phyloP scores from a whole-genome alignment of 2,797 vertebrate genomes.

The Lindbergichthys nudifrons region DNA sequence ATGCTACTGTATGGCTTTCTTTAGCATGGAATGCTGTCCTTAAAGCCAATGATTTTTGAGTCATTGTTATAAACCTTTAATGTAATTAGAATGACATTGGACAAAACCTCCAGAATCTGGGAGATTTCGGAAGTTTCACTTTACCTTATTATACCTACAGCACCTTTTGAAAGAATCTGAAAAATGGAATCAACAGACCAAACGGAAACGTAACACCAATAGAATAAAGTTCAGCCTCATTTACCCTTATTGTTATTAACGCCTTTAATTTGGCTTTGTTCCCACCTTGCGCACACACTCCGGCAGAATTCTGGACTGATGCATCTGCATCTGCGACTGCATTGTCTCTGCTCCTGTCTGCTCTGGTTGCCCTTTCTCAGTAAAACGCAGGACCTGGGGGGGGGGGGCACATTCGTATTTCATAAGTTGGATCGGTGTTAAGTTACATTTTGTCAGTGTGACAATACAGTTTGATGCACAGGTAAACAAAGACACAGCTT shows the following conservation, averaged over 20 bases:
- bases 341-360: background rate
- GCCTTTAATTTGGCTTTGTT: background rate
- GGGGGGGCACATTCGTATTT: background rate
- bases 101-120: background rate
- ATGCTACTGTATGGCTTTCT: background rate
- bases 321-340: constrained; percentile 36
- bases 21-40: background rate
- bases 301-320: constrained; percentile 31
- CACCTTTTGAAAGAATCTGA: constrained; percentile 8
- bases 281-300: constrained; percentile 40
- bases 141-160: background rate
- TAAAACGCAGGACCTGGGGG: constrained; percentile 57
- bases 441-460: background rate
- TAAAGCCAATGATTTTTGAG: background rate
- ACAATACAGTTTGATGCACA: background rate
- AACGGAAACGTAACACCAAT: background rate
- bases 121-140: background rate
- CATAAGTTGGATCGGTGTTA: background rate
- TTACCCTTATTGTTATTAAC: background rate
- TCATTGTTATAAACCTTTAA: constrained; percentile 16
- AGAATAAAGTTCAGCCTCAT: background rate
- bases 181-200: constrained; percentile 14
- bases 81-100: background rate
- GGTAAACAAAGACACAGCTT: background rate
- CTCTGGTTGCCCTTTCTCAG: background rate